Base-by-base conservation (phyloP, 2,113 vertebrate genomes). In the Myiagra hebetior region DNA sequence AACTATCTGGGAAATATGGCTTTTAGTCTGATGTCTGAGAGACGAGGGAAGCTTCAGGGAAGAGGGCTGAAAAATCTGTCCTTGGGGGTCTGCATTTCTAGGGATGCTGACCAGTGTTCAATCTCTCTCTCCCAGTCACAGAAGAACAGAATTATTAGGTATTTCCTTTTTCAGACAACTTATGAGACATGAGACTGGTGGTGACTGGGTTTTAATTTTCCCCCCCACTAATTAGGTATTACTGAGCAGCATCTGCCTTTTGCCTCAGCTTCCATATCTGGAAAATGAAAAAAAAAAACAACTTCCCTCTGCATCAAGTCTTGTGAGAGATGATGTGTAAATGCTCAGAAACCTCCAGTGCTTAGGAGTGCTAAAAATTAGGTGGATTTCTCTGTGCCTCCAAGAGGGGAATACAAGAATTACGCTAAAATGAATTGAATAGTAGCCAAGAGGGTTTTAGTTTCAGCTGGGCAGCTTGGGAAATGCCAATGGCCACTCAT, bases 111-210 rank as follows among this genome's bases (percentile, higher is more conserved):
- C 27, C 28, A 47, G 68, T 65, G 55, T 85, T 86, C 76, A 47
- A 23, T 57, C 30, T 72, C 26, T 44, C 13, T 79, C 39, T 77
- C 42, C 33, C 16, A n/a, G 52, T 70, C 27, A 63, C 26, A 53
- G 52, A 74, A 70, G 2, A 72, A 41, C 1, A 56, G 28, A 69
- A 87, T 44, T 41, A 74, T 69, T 63, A 62, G 41, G 21, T 50
- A 82, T 91, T 92, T 95, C 75, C 59, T 86, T 68, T 92, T 95
- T 77, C 31, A 86, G 37, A 78, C 13, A 62, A 56, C 30, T 91
- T 88, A 21, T 4, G 59, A 77, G 42, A 49, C 70, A 70, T 1
- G 8, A 93, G 81, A 41, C 63, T 73, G 28, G 57, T 62, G n/a
- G n/a, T 93, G 78, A 47, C 87, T 63, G 28, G 27, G 33, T 85